Evolutionary conservation across 2,113 vertebrate genomes (phyloP), one percentile per base, ranked within the genome.

Genomic region (Vulpes ferrilata): DNA sequence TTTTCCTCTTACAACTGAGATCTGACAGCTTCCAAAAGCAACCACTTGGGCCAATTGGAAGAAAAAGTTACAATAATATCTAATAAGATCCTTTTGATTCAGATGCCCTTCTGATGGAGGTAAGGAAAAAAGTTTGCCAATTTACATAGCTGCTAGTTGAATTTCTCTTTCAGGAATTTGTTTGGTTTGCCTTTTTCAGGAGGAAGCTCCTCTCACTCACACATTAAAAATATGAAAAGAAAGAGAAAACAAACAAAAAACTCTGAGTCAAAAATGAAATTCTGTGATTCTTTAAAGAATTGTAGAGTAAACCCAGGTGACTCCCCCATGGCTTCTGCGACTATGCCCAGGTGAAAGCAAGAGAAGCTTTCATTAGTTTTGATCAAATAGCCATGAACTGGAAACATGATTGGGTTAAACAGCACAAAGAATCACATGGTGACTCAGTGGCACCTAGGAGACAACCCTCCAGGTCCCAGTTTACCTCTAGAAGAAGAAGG

Each of bases 151-250:
- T 74, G 87, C n/a, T n/a, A 86, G 30, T 76, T 88, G 38, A 19
- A 60, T 81, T 93, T 84, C 16, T 76, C 73, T 86, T 85, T 64
- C 35, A 92, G 43, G 4, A 90, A 62, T 95, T 67, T 86, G 32
- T 80, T 87, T 80, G 27, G 5, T 93, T 92, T 95, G 32, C 23
- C 19, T 62, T 93, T 83, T n/a, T 3, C 2, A 20, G 38, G 53
- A 38, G 19, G 30, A 82, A 90, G 15, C 25, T n/a, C 25, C n/a
- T 11, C 27, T 30, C 10, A 35, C 64, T 11, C 51, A 67, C 60
- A 84, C 11, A 43, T 43, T 43, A 43, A 43, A 43, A 43, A 43
- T 43, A 43, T 43, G 43, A 43, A 95, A 84, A 25, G 30, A 81
- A 73, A 64, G 78, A 76, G 35, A 16, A 95, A 23, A 30, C 8